Evolutionary conservation across 2,113 vertebrate species (phyloP).

Genomic region (Lipophrys pholis): DNA sequence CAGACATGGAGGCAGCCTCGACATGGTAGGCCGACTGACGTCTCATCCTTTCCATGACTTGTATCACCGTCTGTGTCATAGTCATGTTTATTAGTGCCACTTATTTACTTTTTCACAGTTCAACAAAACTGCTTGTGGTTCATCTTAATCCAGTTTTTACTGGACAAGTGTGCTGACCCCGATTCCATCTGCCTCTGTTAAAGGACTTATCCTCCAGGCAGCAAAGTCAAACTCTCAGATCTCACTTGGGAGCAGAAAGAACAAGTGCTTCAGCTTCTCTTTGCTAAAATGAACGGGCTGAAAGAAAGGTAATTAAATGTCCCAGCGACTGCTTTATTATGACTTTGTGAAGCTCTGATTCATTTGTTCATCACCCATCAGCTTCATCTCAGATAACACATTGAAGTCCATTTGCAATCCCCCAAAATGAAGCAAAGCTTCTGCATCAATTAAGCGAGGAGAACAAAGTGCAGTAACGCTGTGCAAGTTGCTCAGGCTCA

Average conservation of each 20-base stretch:
- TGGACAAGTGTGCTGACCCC: too few species aligned
- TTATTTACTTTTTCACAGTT: conserved; percentile 11
- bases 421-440: conserved; percentile 44
- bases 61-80: background rate
- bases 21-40: conserved; percentile 77
- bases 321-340: conserved; percentile 22
- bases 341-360: conserved; percentile 19
- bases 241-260: conserved; percentile 94
- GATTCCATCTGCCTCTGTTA: conserved; percentile 28
- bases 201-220: conserved; percentile 77
- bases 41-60: conserved; percentile 22
- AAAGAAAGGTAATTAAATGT: conserved; percentile 76
- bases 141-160: background rate
- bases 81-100: conserved; percentile 15
- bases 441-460: conserved; percentile 42
- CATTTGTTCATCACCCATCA: conserved; percentile 22
- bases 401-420: conserved; percentile 43
- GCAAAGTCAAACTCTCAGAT: conserved; percentile 85
- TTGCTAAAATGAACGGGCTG: conserved; percentile 90
- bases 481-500: conserved; percentile 46
- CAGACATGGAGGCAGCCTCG: conserved; percentile 84
- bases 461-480: conserved; percentile 65
- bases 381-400: conserved; percentile 36
- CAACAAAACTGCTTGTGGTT: conserved; percentile 19
- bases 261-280: conserved; percentile 87